Evolutionary conservation across 2,797 vertebrate genomes (phyloP).

Genomic region (Artibeus jamaicensis): DNA sequence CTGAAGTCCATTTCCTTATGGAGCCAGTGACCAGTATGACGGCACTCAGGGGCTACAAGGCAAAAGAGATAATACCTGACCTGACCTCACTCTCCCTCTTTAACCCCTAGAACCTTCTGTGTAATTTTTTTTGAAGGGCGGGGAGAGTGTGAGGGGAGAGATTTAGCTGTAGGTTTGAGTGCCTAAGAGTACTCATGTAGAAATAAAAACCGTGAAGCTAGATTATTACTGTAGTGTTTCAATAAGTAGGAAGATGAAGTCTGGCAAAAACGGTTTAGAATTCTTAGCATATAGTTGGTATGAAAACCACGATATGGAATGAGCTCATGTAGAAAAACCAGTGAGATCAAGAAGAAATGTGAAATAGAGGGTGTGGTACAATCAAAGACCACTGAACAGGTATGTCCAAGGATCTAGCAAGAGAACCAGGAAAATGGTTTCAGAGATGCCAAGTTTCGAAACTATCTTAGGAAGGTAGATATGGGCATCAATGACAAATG

Average conservation of each 20-base stretch:
- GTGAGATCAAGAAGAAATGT: not conserved
- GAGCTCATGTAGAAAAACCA: not conserved
- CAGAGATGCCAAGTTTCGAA: not conserved
- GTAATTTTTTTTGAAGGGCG: not conserved
- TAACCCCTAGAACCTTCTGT: not conserved
- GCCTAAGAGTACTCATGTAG: not conserved
- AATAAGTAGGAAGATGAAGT: not conserved
- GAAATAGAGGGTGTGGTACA: not conserved
- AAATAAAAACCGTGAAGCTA: not conserved
- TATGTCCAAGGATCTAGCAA: not conserved
- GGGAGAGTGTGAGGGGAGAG: not conserved
- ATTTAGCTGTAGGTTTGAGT: not conserved
- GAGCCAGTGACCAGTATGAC: not conserved
- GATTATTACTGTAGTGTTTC: not conserved
- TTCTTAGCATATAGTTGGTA: not conserved
- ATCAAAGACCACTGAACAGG: not conserved
- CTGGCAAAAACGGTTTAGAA: not conserved
- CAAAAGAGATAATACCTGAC: not conserved
- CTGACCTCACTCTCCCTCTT: not conserved
- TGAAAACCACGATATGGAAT: not conserved
- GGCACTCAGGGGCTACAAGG: not conserved
- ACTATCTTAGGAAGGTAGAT: not conserved
- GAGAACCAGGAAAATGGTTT: not conserved
- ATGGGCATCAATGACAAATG: not conserved
- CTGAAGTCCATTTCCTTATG: not conserved